Percentiles rank a stretch among this genome's conserved stretches.
These are phyloP conservation scores for Drosophila limbata DNA, from an alignment of 2,888 invertebrate species.

Conservation along the genomic window DNA sequence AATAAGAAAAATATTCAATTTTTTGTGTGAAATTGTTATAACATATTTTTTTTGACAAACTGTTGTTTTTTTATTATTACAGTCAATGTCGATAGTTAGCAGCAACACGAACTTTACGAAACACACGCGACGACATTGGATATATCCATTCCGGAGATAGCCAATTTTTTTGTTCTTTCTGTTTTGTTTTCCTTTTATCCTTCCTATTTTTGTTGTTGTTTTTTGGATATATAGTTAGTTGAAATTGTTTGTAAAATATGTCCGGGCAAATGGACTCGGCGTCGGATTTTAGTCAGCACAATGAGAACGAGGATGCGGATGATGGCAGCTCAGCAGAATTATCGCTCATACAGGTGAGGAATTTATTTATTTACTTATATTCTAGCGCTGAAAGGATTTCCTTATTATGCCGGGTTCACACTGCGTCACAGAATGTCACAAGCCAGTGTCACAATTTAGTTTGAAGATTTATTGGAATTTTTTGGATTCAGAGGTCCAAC, in stretches of 20 bases:
- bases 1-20: slow-evolving; percentile 16
- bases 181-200: slow-evolving; percentile 9
- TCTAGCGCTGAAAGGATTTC: too few relatives aligned
- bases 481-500: too few relatives aligned
- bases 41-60: neutral
- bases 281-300: slow-evolving; percentile 37
- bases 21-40: slow-evolving; percentile 7
- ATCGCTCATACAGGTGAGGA: slow-evolving; percentile 48
- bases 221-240: slow-evolving; percentile 45
- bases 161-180: slow-evolving; percentile 26
- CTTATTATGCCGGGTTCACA: too few relatives aligned
- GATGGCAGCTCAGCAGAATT: slow-evolving; percentile 53
- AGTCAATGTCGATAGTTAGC: slow-evolving; percentile 75
- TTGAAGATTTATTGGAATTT: too few relatives aligned
- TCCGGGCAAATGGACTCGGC: slow-evolving; percentile 19
- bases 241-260: slow-evolving; percentile 32
- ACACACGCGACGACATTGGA: slow-evolving; percentile 64
- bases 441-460: too few relatives aligned
- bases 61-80: slow-evolving; percentile 46
- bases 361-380: too few relatives aligned
- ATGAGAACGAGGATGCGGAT: slow-evolving; percentile 52
- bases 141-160: slow-evolving; percentile 63
- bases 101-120: slow-evolving; percentile 47
- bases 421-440: too few relatives aligned
- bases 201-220: slow-evolving; percentile 11